Evolutionary conservation across 2,888 invertebrate species (phyloP).

Genomic region (Tinea semifulvella): DNA sequence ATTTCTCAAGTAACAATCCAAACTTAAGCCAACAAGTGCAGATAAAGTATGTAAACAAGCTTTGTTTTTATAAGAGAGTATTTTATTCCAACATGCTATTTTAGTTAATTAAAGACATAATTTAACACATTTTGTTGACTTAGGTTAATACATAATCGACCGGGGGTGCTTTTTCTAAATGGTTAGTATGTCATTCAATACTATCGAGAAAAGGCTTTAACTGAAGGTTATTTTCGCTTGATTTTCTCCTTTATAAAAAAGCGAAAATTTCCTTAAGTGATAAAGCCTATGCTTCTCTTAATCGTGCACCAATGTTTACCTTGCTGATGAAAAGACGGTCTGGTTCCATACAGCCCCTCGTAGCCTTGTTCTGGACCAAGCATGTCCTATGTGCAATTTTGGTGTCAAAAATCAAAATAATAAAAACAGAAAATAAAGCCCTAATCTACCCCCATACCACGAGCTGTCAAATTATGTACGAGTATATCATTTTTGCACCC

Average conservation of each 20-base stretch:
- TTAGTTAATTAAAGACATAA: too few relatives aligned
- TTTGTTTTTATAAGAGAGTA: too few relatives aligned
- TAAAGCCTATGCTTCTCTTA: conserved; percentile 20
- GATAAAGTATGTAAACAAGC: too few relatives aligned
- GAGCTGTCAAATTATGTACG: too few relatives aligned
- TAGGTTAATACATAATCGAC: conserved; percentile 1
- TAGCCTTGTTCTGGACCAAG: conserved; percentile 91
- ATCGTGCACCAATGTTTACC: conserved; percentile 62
- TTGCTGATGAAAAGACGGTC: conserved; percentile 90
- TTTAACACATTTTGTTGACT: too few relatives aligned
- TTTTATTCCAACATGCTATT: too few relatives aligned
- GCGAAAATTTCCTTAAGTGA: neutral
- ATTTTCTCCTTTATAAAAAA: too few relatives aligned
- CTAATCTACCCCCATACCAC: conserved; percentile 17
- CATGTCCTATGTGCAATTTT: conserved; percentile 74
- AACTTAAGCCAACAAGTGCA: too few relatives aligned
- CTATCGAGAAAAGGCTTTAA: too few relatives aligned
- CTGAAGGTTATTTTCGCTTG: too few relatives aligned
- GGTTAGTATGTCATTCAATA: conserved; percentile 1
- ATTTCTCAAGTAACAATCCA: conserved; percentile 7
- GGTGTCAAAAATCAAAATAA: conserved; percentile 24
- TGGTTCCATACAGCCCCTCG: conserved; percentile 92
- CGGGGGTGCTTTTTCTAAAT: conserved; percentile 4
- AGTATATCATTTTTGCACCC: too few relatives aligned
- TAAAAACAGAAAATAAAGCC: conserved; percentile 41